These are phyloP conservation scores for Stenodera caucasica DNA, from an alignment of 2,888 invertebrate genomes.

Conservation along the genomic window DNA sequence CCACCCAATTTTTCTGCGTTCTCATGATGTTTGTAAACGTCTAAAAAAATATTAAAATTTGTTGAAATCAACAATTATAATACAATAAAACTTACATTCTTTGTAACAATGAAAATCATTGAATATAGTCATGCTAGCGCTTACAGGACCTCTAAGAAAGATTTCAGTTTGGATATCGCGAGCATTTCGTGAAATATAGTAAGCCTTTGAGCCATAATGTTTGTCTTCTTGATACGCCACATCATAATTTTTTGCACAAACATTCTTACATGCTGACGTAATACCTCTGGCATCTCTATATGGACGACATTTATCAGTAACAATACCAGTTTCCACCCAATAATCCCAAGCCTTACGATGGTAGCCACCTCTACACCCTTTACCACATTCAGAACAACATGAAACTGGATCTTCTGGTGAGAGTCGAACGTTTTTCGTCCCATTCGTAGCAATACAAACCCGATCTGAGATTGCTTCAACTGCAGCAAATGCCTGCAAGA, in stretches of 20 bases:
- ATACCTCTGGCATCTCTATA: conserved; percentile 68
- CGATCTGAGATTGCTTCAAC: conserved; percentile 92
- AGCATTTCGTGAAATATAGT: conserved; percentile 63
- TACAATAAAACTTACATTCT: no score
- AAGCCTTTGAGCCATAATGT: conserved; percentile 70
- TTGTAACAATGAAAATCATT: conserved; percentile 80
- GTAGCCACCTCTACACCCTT: conserved; percentile 82
- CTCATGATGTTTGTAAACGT: conserved; percentile 75
- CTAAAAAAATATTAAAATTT: conserved; percentile 46
- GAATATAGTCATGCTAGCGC: conserved; percentile 84
- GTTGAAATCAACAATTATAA: conserved; percentile 6
- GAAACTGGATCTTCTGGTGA: conserved; percentile 84
- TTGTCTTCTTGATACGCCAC: conserved; percentile 73
- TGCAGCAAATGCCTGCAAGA: conserved; percentile 76
- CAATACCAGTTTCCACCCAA: conserved; percentile 82
- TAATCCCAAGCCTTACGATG: conserved; percentile 84
- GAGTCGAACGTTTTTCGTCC: conserved; percentile 69
- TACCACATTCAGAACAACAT: conserved; percentile 80
- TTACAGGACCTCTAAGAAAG: conserved; percentile 84
- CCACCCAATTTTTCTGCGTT: conserved; percentile 76
- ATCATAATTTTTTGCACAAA: conserved; percentile 72
- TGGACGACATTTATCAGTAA: conserved; percentile 80
- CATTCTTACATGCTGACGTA: conserved; percentile 78
- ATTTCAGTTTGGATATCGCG: conserved; percentile 81
- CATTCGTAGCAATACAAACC: conserved; percentile 79